phyloP scores from a whole-genome alignment of 2,797 vertebrate species.

The Paratrypauchen microcephalus region DNA sequence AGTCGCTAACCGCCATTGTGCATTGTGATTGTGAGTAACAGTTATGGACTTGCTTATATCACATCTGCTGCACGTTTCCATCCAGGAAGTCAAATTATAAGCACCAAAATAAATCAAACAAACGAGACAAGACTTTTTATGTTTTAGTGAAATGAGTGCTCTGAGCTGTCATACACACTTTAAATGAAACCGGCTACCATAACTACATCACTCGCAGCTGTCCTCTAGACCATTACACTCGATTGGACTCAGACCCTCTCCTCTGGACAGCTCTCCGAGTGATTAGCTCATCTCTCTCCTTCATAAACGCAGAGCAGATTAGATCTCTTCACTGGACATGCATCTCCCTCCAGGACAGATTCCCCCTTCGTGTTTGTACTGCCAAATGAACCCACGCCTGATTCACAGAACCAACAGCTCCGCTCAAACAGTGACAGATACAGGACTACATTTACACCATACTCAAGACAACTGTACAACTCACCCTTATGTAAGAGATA shows the following conservation, averaged over 20 bases:
- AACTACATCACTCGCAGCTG: neutral
- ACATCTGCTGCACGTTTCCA: too few species aligned
- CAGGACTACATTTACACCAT: too few species aligned
- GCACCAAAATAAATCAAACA: neutral
- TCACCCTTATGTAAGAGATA: too few species aligned
- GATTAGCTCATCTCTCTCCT: neutral
- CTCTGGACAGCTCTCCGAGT: conserved; percentile 1
- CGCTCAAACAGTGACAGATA: too few species aligned
- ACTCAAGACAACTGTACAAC: too few species aligned
- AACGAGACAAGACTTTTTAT: too few species aligned
- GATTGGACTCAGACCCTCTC: neutral
- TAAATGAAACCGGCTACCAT: too few species aligned
- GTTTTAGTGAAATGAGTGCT: too few species aligned
- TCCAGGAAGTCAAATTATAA: neutral
- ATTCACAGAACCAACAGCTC: conserved; percentile 6
- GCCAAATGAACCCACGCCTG: conserved; percentile 40
- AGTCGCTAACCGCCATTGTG: too few species aligned
- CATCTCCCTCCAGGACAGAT: conserved; percentile 16
- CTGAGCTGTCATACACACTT: too few species aligned
- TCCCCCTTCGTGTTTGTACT: conserved; percentile 25
- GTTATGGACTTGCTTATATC: too few species aligned
- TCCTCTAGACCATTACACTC: conserved; percentile 13
- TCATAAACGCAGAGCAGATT: conserved; percentile 3
- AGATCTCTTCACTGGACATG: conserved; percentile 13
- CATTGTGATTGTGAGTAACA: too few species aligned